Conservation (phyloP, 2,113 vertebrate species). For the Physeter macrocephalus region DNA sequence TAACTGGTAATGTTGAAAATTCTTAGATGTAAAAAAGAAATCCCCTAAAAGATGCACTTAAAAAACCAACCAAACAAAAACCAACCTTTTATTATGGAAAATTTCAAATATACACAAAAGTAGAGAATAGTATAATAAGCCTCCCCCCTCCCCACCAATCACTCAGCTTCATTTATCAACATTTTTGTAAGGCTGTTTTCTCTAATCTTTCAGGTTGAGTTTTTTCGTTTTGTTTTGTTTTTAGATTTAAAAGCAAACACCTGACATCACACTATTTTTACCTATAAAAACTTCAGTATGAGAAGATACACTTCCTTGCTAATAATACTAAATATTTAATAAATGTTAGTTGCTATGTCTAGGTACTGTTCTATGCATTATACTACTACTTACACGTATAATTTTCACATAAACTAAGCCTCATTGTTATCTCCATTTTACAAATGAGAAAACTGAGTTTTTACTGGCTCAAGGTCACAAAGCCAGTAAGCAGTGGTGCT, state of each 20-base stretch:
- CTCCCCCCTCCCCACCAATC: background rate
- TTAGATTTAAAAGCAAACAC: conserved; percentile 2
- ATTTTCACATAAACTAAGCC: conserved; percentile 3
- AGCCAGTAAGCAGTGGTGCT: background rate
- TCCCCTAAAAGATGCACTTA: background rate
- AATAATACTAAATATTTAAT: background rate
- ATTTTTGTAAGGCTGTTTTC: conserved; percentile 13
- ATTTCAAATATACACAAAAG: conserved; percentile 16
- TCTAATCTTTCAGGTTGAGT: background rate
- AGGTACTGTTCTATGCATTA: background rate
- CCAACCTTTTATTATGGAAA: background rate
- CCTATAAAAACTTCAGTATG: conserved; percentile 24
- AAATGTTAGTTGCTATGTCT: background rate
- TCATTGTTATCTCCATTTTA: background rate
- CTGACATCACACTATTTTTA: background rate
- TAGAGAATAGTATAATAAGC: background rate
- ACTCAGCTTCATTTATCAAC: background rate
- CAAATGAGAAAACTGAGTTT: conserved; percentile 2
- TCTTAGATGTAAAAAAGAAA: background rate
- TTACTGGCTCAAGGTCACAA: background rate
- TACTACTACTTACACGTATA: background rate
- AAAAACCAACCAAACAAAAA: background rate
- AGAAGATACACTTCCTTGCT: conserved; percentile 24
- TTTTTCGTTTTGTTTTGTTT: background rate
- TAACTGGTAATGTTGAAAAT: background rate